These are phyloP conservation scores for Phoxinus phoxinus DNA, from an alignment of 2,113 vertebrate species.

Conservation along the genomic window DNA sequence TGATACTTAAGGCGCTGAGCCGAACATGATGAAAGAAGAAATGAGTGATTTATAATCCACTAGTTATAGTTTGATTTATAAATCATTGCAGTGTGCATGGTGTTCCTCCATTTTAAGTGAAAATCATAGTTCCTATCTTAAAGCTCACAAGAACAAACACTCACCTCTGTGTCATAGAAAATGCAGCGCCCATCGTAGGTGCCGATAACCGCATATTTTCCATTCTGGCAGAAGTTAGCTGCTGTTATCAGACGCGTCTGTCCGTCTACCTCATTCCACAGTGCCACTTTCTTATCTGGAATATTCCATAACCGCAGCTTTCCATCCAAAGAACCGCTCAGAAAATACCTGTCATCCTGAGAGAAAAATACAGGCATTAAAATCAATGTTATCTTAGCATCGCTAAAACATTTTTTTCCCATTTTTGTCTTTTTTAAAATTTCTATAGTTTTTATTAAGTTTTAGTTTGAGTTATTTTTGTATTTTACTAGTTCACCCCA, in stretches of 20 bases:
- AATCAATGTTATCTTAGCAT: not conserved
- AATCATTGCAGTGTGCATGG: not conserved
- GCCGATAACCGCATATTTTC: slow-evolving; percentile 96
- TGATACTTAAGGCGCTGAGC: slow-evolving; percentile 96
- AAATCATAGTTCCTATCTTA: not conserved
- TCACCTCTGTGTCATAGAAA: slow-evolving; percentile 98
- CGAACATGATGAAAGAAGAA: slow-evolving; percentile 25
- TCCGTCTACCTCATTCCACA: slow-evolving; percentile 99
- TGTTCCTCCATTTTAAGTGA: not conserved
- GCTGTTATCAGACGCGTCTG: slow-evolving; percentile 98
- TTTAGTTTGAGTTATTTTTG: no score
- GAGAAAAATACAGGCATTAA: not conserved
- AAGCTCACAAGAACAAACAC: slow-evolving; percentile 3
- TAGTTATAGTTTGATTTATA: not conserved
- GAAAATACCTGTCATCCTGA: slow-evolving; percentile 96
- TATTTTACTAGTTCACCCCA: no score
- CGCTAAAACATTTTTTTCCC: no score
- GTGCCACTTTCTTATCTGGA: slow-evolving; percentile 97
- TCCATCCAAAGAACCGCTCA: slow-evolving; percentile 95
- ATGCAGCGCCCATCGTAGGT: slow-evolving; percentile 98
- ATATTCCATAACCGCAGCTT: slow-evolving; percentile 99
- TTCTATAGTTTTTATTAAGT: no score
- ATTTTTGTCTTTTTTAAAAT: no score
- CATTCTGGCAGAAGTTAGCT: slow-evolving; percentile 99
- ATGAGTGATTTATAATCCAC: not conserved